Evolutionary conservation across 2,888 invertebrate species (phyloP), one percentile per base, ranked within the genome.

Genomic region (Cryptus viduatorius): DNA sequence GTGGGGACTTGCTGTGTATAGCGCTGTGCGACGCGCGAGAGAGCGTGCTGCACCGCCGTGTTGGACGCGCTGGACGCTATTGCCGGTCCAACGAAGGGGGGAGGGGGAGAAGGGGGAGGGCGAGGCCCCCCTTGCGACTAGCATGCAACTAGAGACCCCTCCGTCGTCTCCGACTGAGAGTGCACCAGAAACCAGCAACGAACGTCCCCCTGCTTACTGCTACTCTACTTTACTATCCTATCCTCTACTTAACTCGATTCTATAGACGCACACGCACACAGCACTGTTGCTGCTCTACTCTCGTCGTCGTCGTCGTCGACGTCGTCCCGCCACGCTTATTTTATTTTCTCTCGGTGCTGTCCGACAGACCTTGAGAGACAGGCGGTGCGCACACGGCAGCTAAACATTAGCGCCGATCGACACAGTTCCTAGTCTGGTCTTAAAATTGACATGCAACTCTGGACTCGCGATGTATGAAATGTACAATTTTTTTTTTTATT

Each of bases 1-100:
- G 93, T 92, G 90, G 90, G 89, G 89, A 90, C 88, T 83, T 83
- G 82, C 72, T 85, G 71, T 86, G 84, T 84, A 72, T 85, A 83
- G 81, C 80, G 68, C 82, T 65, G 29, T 56, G 59, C 48, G 53
- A 83, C 56, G 56, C 53, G 73, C 48, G 64, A 56, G 72, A 75
- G 75, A 75, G 77, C 42, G 76, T 50, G 53, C 64, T 71, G 53
- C 79, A 64, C 53, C 72, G 79, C 31, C 84, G 78, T 72, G 75
- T 56, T 71, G 81, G 78, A 81, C 82, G 76, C 50, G 78, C 16
- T 73, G 82, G 59, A 59, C 59, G 29, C 79, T 79, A 65, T 69
- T 77, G 68, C 75, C 64, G 75, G 65, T 46, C 67, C 61, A 44
- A 44, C 24, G 53, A 64, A 2, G 69, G 69, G 83, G 69, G 68